Evolutionary conservation across 2,888 invertebrate genomes (phyloP).

Genomic region (Corbicula japonica): DNA sequence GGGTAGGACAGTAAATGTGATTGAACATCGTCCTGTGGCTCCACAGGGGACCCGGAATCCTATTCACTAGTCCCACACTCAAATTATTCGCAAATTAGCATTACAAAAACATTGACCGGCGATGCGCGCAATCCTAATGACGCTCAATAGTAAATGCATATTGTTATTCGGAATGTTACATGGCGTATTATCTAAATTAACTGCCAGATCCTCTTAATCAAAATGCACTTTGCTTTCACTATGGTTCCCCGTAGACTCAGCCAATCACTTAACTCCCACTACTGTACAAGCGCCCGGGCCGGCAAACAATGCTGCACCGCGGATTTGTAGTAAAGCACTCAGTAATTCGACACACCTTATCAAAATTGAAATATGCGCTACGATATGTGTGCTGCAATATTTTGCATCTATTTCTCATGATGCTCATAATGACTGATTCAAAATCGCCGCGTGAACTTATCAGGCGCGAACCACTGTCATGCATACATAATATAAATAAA

Average conservation of each 20-base stretch:
- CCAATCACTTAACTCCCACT: constrained; percentile 10
- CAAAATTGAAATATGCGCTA: too few relatives aligned
- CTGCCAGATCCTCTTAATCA: constrained; percentile 1
- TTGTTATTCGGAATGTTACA: not conserved
- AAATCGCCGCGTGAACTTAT: too few relatives aligned
- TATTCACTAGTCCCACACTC: not conserved
- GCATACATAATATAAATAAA: too few relatives aligned
- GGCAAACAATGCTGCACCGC: too few relatives aligned
- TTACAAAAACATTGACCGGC: not conserved
- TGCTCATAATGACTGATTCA: too few relatives aligned
- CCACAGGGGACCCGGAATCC: constrained; percentile 5
- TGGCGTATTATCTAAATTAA: not conserved
- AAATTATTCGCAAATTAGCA: constrained; percentile 15
- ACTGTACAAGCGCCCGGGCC: too few relatives aligned
- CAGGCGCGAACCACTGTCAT: too few relatives aligned
- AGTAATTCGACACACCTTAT: too few relatives aligned
- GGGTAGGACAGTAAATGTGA: constrained; percentile 6
- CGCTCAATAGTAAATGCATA: not conserved
- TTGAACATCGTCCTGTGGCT: not conserved
- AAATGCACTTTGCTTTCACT: constrained; percentile 11
- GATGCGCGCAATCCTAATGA: not conserved
- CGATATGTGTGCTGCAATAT: too few relatives aligned
- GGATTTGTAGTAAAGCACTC: too few relatives aligned
- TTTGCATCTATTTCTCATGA: too few relatives aligned
- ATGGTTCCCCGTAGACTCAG: not conserved